Base-by-base conservation (phyloP, 2,888 invertebrate species). In the Pheosia gnoma region DNA sequence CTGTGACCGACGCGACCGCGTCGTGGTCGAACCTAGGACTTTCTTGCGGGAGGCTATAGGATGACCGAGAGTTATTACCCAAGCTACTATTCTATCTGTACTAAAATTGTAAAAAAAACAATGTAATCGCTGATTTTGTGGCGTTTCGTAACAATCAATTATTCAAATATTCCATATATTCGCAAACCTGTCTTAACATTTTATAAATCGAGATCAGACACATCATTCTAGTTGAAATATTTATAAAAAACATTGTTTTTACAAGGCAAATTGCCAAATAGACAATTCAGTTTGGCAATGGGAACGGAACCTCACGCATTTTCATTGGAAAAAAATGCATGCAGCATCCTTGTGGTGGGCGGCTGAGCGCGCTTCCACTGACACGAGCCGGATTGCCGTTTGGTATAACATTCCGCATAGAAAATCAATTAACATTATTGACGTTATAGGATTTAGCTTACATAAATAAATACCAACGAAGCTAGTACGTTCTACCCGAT, bases 1-100 rank as follows among this genome's bases (percentile, higher is more conserved):
- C 75, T 66, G 79, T 77, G 71, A 78, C 77, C 71, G 72, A 61
- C 65, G 71, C 67, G 66, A 67, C 63, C 70, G 66, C 68, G 59
- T n/a, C 25, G 65, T 64, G 61, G 62, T 71, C 67, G 67, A 61
- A 11, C 62, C 51, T 59, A 66, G 66, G 74, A 69, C 75, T 72
- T 76, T 74, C 76, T 65, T 73, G 72, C 67, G 74, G 77, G 75
- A 74, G 78, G 65, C 59, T 37, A 54, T 54, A 39, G 53, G 60
- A 61, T 51, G 62, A 59, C 70, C 59, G 54, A 43, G 53, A 41
- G 52, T 55, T 51, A 0, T 5, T 51, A 51, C 25, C 45, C 11
- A 47, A 47, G 25, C 25, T 25, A 2, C 25, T 25, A 25, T 1
- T 25, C 0, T 1, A 25, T 25, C 25, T 25, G 25, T 25, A 25